Percentiles rank a stretch among this genome's conserved stretches.
Conservation (phyloP, 2,888 invertebrate genomes). For the Mythimna impura region DNA sequence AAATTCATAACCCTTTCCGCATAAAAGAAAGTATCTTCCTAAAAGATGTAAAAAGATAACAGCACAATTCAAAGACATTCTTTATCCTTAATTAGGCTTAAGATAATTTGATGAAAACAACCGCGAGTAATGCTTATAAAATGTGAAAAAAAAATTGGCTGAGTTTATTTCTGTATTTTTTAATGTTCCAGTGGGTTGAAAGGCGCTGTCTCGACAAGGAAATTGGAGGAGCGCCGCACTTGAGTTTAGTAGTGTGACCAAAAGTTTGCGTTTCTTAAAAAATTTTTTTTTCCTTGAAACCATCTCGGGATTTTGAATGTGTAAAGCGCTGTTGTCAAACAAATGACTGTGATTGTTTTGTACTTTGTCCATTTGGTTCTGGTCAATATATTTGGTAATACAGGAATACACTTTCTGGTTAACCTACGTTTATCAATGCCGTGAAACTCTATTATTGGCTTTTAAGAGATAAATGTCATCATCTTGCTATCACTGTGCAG, state of each 20-base stretch:
- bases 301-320: background rate
- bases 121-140: slow-evolving; percentile 61
- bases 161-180: slow-evolving; percentile 66
- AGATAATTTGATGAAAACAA: slow-evolving; percentile 70
- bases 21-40: slow-evolving; percentile 38
- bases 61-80: slow-evolving; percentile 54
- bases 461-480: no score
- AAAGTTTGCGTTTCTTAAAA: slow-evolving; percentile 20
- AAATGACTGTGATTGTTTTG: background rate
- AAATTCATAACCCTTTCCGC: slow-evolving; percentile 55
- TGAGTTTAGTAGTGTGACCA: slow-evolving; percentile 63
- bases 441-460: no score
- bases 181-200: slow-evolving; percentile 70
- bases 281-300: slow-evolving; percentile 3
- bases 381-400: background rate
- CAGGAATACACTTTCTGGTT: no score
- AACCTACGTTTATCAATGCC: no score
- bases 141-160: slow-evolving; percentile 44
- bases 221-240: slow-evolving; percentile 74
- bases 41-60: slow-evolving; percentile 53
- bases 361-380: background rate
- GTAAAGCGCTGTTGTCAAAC: background rate
- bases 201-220: slow-evolving; percentile 74
- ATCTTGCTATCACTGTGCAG: no score
- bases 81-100: slow-evolving; percentile 67